Base-by-base conservation (phyloP, 2,797 vertebrate genomes). In the Crax fasciolata region DNA sequence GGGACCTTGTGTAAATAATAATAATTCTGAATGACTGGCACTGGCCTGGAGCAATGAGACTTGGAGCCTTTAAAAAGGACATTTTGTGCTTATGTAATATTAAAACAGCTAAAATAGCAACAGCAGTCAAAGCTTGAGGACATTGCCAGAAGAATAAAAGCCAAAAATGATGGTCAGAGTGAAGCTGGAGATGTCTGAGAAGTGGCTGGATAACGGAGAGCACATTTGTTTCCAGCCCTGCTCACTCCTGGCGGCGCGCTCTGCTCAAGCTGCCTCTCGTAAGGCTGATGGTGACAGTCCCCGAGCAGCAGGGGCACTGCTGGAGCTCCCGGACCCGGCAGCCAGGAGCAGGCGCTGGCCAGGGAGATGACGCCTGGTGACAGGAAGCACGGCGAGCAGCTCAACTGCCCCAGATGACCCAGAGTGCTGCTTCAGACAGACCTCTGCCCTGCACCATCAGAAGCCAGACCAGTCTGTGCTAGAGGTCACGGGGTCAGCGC, bases 1-100 rank as follows among this genome's bases (percentile, higher is more conserved):
- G 71, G 79, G 73, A 78, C 32, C 76, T 82, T 90, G 95, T 93
- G 89, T 91, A 96, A 95, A 94, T 95, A 94, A 85, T 87, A 96
- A 77, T 80, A 94, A 95, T 94, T 72, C 77, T 67, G 83, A 89
- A 86, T 93, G 93, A 96, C 71, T 95, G 90, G 81, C 87, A 35
- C 3, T 3, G 48, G 94, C 93, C 94, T 93, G 72, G 54, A 95
- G 95, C 95, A 94, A 86, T 71, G 83, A 65, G 84, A 76, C 67
- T 79, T 57, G 65, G 94, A 78, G 80, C 63, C 87, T 93, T 88
- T 84, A 58, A 75, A 91, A 95, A 67, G 75, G 76, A 94, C 91
- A 38, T 92, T 94, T 96, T 85, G 65, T 80, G 35, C 83, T 93
- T 93, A 90, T 87, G 80, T 92, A 91, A 94, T 89, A 94, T 86